Conservation (phyloP, 1,140 invertebrate genomes). For the Bicyclus anynana region DNA sequence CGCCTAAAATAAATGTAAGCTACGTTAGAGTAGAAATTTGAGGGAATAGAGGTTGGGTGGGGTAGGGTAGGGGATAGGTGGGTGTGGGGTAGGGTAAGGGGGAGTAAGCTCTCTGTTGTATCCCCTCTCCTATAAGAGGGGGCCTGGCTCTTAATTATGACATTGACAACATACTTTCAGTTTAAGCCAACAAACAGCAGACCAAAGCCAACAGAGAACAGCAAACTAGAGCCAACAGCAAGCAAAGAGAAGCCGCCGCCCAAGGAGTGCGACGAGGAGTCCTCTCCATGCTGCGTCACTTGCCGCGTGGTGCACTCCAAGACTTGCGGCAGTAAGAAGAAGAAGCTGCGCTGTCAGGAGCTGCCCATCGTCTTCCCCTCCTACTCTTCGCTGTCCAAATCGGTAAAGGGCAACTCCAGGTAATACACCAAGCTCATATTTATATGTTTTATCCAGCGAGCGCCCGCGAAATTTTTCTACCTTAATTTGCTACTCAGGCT, state of each 20-base stretch:
- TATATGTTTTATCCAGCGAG: too few species aligned
- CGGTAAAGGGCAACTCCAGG: neutral
- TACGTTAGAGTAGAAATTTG: too few species aligned
- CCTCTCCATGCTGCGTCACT: neutral
- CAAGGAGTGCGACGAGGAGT: neutral
- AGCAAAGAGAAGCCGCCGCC: neutral
- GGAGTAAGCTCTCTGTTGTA: too few species aligned
- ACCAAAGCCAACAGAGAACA: neutral
- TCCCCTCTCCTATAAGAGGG: too few species aligned
- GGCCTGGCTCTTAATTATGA: too few species aligned
- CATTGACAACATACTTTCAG: neutral
- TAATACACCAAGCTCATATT: too few species aligned
- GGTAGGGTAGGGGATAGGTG: too few species aligned
- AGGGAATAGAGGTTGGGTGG: too few species aligned
- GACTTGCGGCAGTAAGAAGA: neutral
- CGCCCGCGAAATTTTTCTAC: too few species aligned
- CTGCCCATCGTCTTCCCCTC: neutral
- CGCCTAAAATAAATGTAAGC: too few species aligned
- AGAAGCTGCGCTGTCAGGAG: neutral
- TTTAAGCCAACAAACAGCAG: neutral
- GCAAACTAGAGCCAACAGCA: neutral
- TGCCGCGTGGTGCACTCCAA: constrained; percentile 4
- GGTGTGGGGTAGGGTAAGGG: too few species aligned
- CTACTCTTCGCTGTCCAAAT: neutral
- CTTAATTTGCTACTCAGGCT: too few species aligned